Percentiles rank a stretch among this genome's conserved stretches.
phyloP scores from a whole-genome alignment of 2,888 invertebrate genomes.

The Acleris cristana region DNA sequence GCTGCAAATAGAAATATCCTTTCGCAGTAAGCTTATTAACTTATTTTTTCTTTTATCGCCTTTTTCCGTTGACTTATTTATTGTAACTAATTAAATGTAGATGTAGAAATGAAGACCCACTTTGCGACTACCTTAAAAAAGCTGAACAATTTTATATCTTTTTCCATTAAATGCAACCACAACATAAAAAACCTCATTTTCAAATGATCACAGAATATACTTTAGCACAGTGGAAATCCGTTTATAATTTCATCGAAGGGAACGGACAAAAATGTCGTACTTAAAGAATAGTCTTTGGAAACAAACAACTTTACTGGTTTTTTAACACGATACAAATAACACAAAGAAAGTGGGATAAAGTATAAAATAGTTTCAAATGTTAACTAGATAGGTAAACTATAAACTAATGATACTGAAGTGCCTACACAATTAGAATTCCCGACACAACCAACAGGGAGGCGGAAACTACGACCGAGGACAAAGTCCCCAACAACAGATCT shows the following conservation, averaged over 20 bases:
- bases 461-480: conserved; percentile 15
- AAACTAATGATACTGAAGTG: not conserved
- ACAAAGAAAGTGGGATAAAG: not conserved
- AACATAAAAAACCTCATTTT: no score
- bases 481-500: conserved; percentile 25
- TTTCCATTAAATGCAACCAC: no score
- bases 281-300: no score
- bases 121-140: no score
- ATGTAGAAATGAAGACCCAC: no score
- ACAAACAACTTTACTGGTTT: no score
- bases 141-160: no score
- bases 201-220: no score
- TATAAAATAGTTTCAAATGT: not conserved
- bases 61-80: conserved; percentile 14
- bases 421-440: not conserved
- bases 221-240: no score
- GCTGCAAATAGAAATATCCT: conserved; percentile 47
- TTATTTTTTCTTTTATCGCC: conserved; percentile 20
- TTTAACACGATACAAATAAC: not conserved
- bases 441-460: not conserved
- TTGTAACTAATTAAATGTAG: not conserved
- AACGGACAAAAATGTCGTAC: no score
- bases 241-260: no score
- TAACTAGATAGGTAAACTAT: not conserved
- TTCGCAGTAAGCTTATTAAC: conserved; percentile 34